Percentiles rank a stretch among this genome's conserved stretches.
These are phyloP conservation scores for Pyrgus malvae DNA, from an alignment of 2,888 invertebrate genomes.

Conservation along the genomic window DNA sequence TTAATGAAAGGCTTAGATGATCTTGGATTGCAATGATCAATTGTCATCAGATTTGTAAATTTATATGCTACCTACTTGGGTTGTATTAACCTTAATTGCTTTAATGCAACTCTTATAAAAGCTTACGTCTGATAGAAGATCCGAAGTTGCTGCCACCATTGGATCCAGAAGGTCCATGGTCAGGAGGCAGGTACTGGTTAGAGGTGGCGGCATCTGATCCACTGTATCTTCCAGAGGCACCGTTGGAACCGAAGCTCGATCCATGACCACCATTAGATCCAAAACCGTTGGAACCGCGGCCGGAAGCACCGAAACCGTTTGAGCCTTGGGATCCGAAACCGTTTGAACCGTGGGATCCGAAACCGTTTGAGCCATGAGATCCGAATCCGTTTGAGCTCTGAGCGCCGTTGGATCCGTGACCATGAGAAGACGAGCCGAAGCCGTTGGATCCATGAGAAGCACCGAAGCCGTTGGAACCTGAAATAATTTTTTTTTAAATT, in stretches of 20 bases:
- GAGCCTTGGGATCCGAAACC: slow-evolving; percentile 27
- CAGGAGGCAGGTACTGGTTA: slow-evolving; percentile 70
- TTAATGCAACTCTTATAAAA: no score
- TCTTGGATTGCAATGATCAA: no score
- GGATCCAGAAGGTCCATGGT: slow-evolving; percentile 51
- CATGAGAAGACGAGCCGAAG: no score
- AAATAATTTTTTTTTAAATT: no score
- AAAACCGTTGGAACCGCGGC: slow-evolving; percentile 34
- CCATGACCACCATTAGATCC: slow-evolving; percentile 30
- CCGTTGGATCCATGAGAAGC: not conserved
- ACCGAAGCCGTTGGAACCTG: not conserved
- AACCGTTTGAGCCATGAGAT: slow-evolving; percentile 35
- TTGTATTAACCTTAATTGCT: no score
- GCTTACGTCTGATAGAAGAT: slow-evolving; percentile 37
- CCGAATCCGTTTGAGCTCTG: slow-evolving; percentile 34
- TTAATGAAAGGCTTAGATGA: no score
- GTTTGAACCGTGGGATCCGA: slow-evolving; percentile 34
- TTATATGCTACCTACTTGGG: no score
- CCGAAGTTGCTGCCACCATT: slow-evolving; percentile 33
- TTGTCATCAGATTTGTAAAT: no score
- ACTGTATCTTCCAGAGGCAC: slow-evolving; percentile 29
- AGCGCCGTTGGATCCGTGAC: not conserved
- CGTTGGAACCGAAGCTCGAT: slow-evolving; percentile 35
- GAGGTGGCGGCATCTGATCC: slow-evolving; percentile 53
- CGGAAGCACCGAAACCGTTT: slow-evolving; percentile 30